phyloP scores from a whole-genome alignment of 1,140 invertebrate genomes.

The Zaprionus davidi region DNA sequence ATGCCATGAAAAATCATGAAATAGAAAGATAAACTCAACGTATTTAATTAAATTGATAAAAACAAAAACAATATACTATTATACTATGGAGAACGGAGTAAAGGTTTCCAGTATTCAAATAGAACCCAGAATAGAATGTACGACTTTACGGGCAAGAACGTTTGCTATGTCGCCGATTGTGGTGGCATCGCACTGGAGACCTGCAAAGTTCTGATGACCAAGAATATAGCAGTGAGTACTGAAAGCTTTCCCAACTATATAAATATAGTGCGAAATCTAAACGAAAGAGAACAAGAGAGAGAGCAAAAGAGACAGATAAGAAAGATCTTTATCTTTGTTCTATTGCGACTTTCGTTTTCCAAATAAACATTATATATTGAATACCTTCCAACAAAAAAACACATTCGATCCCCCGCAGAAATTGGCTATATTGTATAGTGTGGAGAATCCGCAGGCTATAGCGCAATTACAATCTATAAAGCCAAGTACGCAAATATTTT shows the following conservation, averaged over 20 bases:
- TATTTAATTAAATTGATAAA: slow-evolving; percentile 69
- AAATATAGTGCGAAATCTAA: neutral
- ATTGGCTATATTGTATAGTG: slow-evolving; percentile 72
- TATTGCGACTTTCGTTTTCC: neutral
- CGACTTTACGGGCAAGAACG: slow-evolving; percentile 72
- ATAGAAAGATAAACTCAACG: slow-evolving; percentile 42
- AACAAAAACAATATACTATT: slow-evolving; percentile 53
- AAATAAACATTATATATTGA: neutral
- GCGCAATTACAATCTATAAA: slow-evolving; percentile 72
- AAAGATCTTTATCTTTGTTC: neutral
- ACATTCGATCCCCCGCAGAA: slow-evolving; percentile 44
- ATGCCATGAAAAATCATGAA: slow-evolving; percentile 8
- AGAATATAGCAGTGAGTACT: slow-evolving; percentile 75
- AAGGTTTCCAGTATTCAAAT: slow-evolving; percentile 32
- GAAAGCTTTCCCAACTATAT: neutral
- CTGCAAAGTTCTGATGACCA: slow-evolving; percentile 75
- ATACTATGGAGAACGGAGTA: neutral
- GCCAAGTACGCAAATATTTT: slow-evolving; percentile 72
- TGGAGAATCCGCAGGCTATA: slow-evolving; percentile 71
- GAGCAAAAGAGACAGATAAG: neutral
- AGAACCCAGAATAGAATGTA: slow-evolving; percentile 61
- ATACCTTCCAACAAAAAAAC: neutral
- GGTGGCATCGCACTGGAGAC: slow-evolving; percentile 77
- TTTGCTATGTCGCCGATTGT: slow-evolving; percentile 80
- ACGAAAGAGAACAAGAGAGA: neutral